Percentiles rank a stretch among this genome's conserved stretches.
Conservation (phyloP, 1,140 invertebrate genomes). For the Cyclina sinensis region DNA sequence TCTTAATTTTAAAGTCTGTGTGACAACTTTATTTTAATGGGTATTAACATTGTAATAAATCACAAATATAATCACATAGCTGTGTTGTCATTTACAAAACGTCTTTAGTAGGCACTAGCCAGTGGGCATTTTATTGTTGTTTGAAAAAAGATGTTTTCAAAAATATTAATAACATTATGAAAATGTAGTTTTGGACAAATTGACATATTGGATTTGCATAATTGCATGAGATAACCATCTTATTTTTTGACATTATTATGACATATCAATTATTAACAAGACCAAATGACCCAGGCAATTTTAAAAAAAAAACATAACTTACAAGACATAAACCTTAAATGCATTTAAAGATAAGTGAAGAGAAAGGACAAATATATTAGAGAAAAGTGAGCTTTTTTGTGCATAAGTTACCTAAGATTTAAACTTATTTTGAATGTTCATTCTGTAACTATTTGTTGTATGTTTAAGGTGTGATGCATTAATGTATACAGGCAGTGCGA, state of each 20-base stretch:
- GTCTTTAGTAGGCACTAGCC: not conserved
- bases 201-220: constrained; percentile 35
- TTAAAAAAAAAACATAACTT: too few species aligned
- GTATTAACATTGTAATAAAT: constrained; percentile 17
- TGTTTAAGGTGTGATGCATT: too few species aligned
- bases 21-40: constrained; percentile 38
- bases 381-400: too few species aligned
- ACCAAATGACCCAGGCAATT: constrained; percentile 18
- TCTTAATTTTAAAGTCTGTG: not conserved
- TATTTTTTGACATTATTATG: constrained; percentile 25
- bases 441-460: too few species aligned
- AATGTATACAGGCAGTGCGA: too few species aligned
- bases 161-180: not conserved
- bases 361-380: too few species aligned
- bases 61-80: constrained; percentile 4
- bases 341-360: too few species aligned
- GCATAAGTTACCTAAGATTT: too few species aligned
- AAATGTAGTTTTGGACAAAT: not conserved
- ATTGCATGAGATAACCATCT: constrained; percentile 32
- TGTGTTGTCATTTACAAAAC: constrained; percentile 1
- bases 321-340: too few species aligned
- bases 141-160: not conserved
- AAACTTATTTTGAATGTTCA: too few species aligned
- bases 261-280: constrained; percentile 41
- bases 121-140: constrained; percentile 8